Evolutionary conservation across 1,140 invertebrate genomes (phyloP).

Genomic region (Zaprionus kolodkinae): DNA sequence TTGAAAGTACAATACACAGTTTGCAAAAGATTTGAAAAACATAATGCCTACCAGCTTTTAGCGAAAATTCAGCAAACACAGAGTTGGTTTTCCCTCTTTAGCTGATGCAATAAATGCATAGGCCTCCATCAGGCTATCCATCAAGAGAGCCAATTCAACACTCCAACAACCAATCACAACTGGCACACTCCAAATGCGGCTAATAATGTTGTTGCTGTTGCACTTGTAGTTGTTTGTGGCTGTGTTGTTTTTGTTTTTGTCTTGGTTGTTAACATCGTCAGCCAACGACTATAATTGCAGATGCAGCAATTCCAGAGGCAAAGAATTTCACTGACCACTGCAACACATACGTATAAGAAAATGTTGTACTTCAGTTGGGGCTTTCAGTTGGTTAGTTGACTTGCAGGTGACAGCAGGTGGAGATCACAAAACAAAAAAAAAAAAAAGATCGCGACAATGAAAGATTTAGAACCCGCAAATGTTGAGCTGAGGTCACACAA

Average conservation of each 20-base stretch:
- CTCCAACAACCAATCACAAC: conserved; percentile 30
- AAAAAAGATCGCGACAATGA: conserved; percentile 28
- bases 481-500: conserved; percentile 64
- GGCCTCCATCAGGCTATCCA: conserved; percentile 37
- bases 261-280: conserved; percentile 30
- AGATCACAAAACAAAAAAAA: conserved; percentile 22
- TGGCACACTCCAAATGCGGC: conserved; percentile 35
- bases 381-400: conserved; percentile 55
- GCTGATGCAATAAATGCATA: conserved; percentile 35
- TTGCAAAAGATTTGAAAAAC: too few species aligned
- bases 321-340: conserved; percentile 71
- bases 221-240: conserved; percentile 8
- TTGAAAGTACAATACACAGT: too few species aligned
- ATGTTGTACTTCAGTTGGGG: conserved; percentile 33
- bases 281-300: conserved; percentile 67
- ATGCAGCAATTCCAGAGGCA: conserved; percentile 71
- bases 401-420: conserved; percentile 10
- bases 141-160: background rate
- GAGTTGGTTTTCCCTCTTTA: too few species aligned
- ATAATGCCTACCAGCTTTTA: too few species aligned
- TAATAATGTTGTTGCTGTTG: conserved; percentile 12
- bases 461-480: conserved; percentile 48
- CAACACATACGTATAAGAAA: conserved; percentile 63
- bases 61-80: too few species aligned
- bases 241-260: background rate